phyloP scores from a whole-genome alignment of 2,888 invertebrate species.

The Ethmia dodecea region DNA sequence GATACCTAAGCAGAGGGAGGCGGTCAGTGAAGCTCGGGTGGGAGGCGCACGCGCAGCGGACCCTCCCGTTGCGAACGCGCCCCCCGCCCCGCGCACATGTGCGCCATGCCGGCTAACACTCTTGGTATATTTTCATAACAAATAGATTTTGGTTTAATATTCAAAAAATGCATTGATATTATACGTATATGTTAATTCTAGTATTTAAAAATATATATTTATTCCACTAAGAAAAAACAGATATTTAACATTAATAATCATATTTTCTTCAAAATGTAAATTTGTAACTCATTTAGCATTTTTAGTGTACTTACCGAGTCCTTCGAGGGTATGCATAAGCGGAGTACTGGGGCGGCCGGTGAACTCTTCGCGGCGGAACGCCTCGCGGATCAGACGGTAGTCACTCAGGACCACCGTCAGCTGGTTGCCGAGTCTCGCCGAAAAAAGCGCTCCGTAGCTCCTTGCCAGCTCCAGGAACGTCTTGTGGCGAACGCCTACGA shows the following conservation, averaged over 20 bases:
- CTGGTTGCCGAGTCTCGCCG: slow-evolving; percentile 88
- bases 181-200: too few species aligned
- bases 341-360: slow-evolving; percentile 92
- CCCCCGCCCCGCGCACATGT: slow-evolving; percentile 43
- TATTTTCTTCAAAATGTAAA: too few species aligned
- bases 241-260: too few species aligned
- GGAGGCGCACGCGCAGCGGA: slow-evolving; percentile 11
- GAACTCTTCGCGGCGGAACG: slow-evolving; percentile 91
- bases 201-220: too few species aligned
- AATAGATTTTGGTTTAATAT: too few species aligned
- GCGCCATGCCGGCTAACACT: not conserved
- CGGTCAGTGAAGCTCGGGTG: slow-evolving; percentile 2
- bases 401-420: slow-evolving; percentile 92
- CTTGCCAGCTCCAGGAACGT: slow-evolving; percentile 86
- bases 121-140: too few species aligned
- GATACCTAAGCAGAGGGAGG: slow-evolving; percentile 80
- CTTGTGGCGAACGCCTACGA: slow-evolving; percentile 87
- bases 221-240: too few species aligned
- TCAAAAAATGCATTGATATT: too few species aligned
- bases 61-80: slow-evolving; percentile 45
- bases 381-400: slow-evolving; percentile 89
- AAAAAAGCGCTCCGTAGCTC: slow-evolving; percentile 89
- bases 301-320: slow-evolving; percentile 92
- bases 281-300: too few species aligned
- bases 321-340: slow-evolving; percentile 90